phyloP scores from a whole-genome alignment of 2,797 vertebrate species.

The Loriculus beryllinus region DNA sequence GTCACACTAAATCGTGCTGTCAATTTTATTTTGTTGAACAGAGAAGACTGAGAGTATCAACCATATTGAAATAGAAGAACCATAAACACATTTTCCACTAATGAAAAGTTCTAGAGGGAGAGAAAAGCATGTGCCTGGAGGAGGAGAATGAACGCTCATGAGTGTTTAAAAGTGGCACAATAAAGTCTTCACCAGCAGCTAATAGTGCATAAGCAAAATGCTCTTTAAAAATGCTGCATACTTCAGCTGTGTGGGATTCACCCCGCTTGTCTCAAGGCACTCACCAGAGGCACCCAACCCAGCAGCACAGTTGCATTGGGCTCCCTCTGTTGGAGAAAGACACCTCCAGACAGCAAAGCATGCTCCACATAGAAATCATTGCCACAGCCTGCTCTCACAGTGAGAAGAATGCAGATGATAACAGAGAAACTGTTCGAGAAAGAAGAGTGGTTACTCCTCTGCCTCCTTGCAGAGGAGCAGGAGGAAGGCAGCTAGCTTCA shows the following conservation, averaged over 20 bases:
- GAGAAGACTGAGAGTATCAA: background rate
- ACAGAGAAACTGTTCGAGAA: background rate
- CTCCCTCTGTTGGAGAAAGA: background rate
- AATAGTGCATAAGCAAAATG: background rate
- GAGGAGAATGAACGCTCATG: background rate
- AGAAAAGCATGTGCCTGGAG: background rate
- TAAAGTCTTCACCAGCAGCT: background rate
- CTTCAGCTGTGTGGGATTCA: accelerated
- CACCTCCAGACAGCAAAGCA: background rate
- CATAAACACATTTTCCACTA: background rate
- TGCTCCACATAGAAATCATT: accelerated
- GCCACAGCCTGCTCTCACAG: background rate
- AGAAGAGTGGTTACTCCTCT: background rate
- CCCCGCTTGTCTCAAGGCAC: background rate
- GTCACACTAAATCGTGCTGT: background rate
- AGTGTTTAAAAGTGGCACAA: background rate
- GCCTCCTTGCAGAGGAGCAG: background rate
- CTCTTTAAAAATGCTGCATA: background rate
- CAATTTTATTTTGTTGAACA: background rate
- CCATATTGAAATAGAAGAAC: background rate
- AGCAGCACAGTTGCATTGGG: background rate
- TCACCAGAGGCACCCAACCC: background rate
- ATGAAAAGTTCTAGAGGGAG: background rate
- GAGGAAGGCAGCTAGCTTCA: background rate
- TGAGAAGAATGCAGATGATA: background rate